phyloP scores from a whole-genome alignment of 2,888 invertebrate genomes.

The Acronicta aceris region DNA sequence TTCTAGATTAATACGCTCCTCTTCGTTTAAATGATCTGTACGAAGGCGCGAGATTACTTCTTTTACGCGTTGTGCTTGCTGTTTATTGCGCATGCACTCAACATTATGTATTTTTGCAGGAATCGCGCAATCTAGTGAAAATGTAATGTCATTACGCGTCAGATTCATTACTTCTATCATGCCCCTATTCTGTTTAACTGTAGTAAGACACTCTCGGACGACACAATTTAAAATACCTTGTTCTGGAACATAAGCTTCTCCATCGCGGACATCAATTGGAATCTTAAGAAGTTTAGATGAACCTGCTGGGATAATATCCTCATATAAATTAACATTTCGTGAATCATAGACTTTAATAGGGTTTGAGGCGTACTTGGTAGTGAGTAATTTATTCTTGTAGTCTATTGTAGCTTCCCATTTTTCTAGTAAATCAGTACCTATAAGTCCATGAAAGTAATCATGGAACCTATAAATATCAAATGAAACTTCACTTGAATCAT shows the following conservation, averaged over 20 bases:
- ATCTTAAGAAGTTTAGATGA: neutral
- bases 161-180: conserved; percentile 1
- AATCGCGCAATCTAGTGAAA: conserved; percentile 4
- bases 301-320: conserved; percentile 1
- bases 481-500: neutral
- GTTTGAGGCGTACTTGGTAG: neutral
- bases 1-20: neutral
- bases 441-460: neutral
- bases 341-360: neutral
- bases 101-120: conserved; percentile 1
- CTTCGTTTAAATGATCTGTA: neutral
- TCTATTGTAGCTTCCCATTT: neutral
- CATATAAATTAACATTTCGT: neutral
- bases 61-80: neutral
- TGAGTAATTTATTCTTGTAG: neutral
- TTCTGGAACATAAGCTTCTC: neutral
- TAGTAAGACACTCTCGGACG: neutral
- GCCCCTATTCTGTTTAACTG: neutral
- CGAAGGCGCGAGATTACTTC: neutral
- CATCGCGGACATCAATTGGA: neutral
- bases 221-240: conserved; percentile 1
- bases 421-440: neutral
- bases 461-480: conserved; percentile 1
- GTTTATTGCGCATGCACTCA: neutral
- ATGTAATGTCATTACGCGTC: conserved; percentile 3